Conservation (phyloP, 2,888 invertebrate genomes). For the Tachystola acroxantha region DNA sequence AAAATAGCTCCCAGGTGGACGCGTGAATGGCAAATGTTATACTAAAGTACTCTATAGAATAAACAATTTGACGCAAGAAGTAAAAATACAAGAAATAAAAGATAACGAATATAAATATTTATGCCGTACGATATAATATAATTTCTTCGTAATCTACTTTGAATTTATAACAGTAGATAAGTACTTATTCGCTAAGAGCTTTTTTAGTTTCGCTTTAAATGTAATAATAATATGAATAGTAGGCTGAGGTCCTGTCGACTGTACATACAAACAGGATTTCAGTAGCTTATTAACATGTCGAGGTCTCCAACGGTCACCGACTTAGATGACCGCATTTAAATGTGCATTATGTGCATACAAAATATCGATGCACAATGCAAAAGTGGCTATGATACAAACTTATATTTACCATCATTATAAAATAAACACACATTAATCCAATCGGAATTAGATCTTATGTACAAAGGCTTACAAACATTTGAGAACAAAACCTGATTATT, state of each 20-base stretch:
- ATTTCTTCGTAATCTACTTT: background rate
- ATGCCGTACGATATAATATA: too few relatives aligned
- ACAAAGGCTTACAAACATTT: constrained; percentile 12
- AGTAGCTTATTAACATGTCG: constrained; percentile 39
- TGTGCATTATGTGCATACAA: constrained; percentile 75
- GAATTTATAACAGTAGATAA: too few relatives aligned
- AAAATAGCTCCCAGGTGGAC: background rate
- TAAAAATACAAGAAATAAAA: background rate
- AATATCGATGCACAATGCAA: constrained; percentile 70
- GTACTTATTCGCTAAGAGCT: too few relatives aligned
- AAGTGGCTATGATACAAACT: constrained; percentile 44
- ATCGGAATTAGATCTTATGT: constrained; percentile 25
- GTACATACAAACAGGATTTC: background rate
- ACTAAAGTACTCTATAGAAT: background rate
- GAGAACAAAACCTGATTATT: constrained; percentile 11
- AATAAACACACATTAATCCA: constrained; percentile 2
- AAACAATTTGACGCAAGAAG: background rate
- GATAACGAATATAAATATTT: too few relatives aligned
- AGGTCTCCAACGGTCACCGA: constrained; percentile 38
- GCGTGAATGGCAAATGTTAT: background rate
- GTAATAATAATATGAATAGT: too few relatives aligned
- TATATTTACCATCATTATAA: constrained; percentile 17
- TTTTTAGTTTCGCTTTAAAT: too few relatives aligned
- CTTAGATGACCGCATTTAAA: constrained; percentile 72
- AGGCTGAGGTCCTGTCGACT: too few relatives aligned